phyloP scores from a whole-genome alignment of 2,797 vertebrate genomes.

The Enteromius thamalakanensis region DNA sequence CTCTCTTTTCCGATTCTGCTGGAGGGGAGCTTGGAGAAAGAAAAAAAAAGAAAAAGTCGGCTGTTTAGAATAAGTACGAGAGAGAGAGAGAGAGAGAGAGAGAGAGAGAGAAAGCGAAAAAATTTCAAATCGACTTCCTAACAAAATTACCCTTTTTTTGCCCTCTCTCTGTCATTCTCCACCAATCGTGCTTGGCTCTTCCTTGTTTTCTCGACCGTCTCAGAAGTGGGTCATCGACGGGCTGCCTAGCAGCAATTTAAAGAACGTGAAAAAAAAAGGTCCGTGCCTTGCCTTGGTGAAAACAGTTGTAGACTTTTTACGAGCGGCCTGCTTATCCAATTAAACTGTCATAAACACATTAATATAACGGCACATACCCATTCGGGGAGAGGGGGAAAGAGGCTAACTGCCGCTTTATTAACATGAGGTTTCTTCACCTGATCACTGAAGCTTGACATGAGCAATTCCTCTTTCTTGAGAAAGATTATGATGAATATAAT shows the following conservation, averaged over 20 bases:
- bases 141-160: constrained; percentile 63
- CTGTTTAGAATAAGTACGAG: constrained; percentile 34
- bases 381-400: constrained; percentile 56
- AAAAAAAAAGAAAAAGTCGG: constrained; percentile 53
- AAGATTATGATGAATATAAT: constrained; percentile 53
- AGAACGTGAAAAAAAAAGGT: constrained; percentile 66
- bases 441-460: constrained; percentile 33
- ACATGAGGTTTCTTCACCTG: constrained; percentile 46
- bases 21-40: constrained; percentile 66
- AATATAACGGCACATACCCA: constrained; percentile 72
- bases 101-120: constrained; percentile 40
- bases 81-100: constrained; percentile 26
- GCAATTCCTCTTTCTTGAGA: constrained; percentile 45
- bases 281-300: constrained; percentile 56
- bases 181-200: constrained; percentile 74
- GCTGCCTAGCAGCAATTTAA: constrained; percentile 76
- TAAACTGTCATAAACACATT: constrained; percentile 79
- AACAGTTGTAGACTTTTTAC: constrained; percentile 74
- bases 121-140: constrained; percentile 71
- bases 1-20: constrained; percentile 73
- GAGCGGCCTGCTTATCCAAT: constrained; percentile 78
- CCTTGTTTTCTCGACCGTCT: constrained; percentile 79
- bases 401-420: constrained; percentile 42
- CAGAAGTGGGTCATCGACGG: constrained; percentile 82
- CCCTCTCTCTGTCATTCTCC: constrained; percentile 61